A percentile compares a stretch with the other conserved stretches of the same genome.
Conservation (phyloP, 2,888 invertebrate species). For the Drymonia ruficornis region DNA sequence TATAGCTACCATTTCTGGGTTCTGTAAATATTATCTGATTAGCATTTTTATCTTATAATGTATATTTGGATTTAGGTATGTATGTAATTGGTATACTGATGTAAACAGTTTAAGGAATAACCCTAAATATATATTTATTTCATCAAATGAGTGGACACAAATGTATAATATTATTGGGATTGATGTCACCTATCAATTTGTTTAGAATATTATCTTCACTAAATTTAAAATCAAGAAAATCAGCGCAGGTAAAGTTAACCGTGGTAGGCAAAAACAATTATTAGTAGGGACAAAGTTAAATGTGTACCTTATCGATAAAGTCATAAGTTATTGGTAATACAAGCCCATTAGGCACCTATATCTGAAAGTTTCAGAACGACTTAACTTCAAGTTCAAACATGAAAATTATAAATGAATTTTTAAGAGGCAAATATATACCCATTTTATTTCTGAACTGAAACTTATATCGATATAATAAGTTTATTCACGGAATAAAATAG, state of each 20-base stretch:
- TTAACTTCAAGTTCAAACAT: no score
- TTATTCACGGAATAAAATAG: neutral
- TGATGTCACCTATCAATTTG: no score
- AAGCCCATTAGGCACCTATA: neutral
- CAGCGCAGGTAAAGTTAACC: no score
- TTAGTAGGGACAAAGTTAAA: neutral
- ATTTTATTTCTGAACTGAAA: no score
- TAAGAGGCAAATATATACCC: no score
- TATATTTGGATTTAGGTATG: conserved; percentile 40
- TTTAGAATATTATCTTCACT: no score
- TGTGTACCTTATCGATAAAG: neutral
- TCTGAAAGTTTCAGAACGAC: no score
- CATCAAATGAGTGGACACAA: no score
- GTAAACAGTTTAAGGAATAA: conserved; percentile 19
- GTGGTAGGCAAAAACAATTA: no score
- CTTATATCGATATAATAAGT: neutral
- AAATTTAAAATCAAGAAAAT: no score
- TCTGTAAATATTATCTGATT: conserved; percentile 74
- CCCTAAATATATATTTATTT: neutral
- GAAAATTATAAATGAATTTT: neutral
- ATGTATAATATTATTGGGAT: no score
- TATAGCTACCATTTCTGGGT: conserved; percentile 46
- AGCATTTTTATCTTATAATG: conserved; percentile 78
- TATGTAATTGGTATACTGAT: conserved; percentile 37
- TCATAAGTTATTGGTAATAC: neutral